phyloP scores from a whole-genome alignment of 2,888 invertebrate species.

The Spilosoma lubricipeda region DNA sequence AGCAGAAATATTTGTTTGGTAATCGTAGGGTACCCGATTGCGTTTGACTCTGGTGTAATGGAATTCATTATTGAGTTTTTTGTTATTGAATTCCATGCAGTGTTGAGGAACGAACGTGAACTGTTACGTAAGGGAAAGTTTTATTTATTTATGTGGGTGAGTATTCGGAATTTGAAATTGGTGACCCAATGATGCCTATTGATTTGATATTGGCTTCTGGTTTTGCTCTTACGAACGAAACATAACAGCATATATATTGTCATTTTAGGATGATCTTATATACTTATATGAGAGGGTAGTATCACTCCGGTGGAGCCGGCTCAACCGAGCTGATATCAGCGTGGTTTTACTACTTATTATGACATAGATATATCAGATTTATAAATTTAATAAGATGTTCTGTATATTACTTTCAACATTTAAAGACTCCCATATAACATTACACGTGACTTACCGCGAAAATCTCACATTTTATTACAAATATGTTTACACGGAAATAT shows the following conservation, averaged over 20 bases:
- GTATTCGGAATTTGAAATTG: not conserved
- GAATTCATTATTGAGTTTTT: not conserved
- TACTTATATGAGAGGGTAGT: too few relatives aligned
- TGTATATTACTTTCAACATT: not conserved
- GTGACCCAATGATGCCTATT: too few relatives aligned
- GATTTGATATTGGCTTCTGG: too few relatives aligned
- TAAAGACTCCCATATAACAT: not conserved
- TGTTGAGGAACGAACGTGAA: not conserved
- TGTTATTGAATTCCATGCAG: not conserved
- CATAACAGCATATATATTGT: too few relatives aligned
- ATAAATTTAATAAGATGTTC: not conserved
- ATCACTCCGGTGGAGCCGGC: too few relatives aligned
- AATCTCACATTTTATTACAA: constrained; percentile 6
- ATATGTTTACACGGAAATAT: constrained; percentile 2
- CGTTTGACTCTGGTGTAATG: not conserved
- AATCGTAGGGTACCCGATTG: not conserved
- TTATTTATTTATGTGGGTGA: not conserved
- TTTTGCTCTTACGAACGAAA: too few relatives aligned
- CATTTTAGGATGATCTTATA: too few relatives aligned
- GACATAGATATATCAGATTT: too few relatives aligned
- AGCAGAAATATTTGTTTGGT: not conserved
- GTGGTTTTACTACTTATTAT: too few relatives aligned
- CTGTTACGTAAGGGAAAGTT: not conserved
- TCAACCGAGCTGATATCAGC: too few relatives aligned
- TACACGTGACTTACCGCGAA: constrained; percentile 1